Evolutionary conservation across 2,113 vertebrate species (phyloP).

Genomic region (Brachyhypopomus occidentalis): DNA sequence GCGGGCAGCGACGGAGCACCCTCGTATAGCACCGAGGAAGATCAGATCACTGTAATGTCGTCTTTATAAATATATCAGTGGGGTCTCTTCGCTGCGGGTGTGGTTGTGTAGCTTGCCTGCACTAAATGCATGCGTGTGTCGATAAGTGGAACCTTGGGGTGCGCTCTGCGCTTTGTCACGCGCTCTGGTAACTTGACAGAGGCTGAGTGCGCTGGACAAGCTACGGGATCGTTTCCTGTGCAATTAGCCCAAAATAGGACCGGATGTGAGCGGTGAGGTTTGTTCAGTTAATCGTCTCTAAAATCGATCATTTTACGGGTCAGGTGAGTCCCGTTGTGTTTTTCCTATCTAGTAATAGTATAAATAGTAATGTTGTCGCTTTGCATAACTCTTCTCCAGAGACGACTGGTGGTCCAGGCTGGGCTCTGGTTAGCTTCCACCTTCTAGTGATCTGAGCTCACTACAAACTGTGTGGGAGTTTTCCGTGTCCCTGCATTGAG

Average conservation of each 20-base stretch:
- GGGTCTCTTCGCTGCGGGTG: slow-evolving; percentile 43
- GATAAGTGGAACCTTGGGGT: slow-evolving; percentile 35
- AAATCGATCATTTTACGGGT: slow-evolving; percentile 33
- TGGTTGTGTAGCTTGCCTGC: slow-evolving; percentile 44
- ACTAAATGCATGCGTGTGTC: slow-evolving; percentile 42
- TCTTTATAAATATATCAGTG: slow-evolving; percentile 49
- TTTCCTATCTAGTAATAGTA: not conserved
- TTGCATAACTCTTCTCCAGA: no score
- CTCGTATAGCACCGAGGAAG: slow-evolving; percentile 8
- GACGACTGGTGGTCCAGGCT: no score
- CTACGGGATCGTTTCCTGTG: slow-evolving; percentile 73
- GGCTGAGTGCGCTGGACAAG: slow-evolving; percentile 70
- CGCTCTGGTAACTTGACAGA: slow-evolving; percentile 68
- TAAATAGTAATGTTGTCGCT: no score
- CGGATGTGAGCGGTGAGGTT: slow-evolving; percentile 13
- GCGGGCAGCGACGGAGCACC: no score
- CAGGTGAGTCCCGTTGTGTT: slow-evolving; percentile 24
- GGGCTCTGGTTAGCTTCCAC: slow-evolving; percentile 22
- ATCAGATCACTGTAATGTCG: slow-evolving; percentile 38
- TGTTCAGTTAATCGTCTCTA: slow-evolving; percentile 40
- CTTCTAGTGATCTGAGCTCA: slow-evolving; percentile 16
- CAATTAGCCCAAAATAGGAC: slow-evolving; percentile 77
- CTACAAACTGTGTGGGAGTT: slow-evolving; percentile 1
- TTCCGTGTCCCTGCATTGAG: slow-evolving; percentile 11
- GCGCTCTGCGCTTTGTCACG: slow-evolving; percentile 40